Evolutionary conservation across 2,113 vertebrate genomes (phyloP), one percentile per base, ranked within the genome.

Genomic region (Pterophyllum scalare): DNA sequence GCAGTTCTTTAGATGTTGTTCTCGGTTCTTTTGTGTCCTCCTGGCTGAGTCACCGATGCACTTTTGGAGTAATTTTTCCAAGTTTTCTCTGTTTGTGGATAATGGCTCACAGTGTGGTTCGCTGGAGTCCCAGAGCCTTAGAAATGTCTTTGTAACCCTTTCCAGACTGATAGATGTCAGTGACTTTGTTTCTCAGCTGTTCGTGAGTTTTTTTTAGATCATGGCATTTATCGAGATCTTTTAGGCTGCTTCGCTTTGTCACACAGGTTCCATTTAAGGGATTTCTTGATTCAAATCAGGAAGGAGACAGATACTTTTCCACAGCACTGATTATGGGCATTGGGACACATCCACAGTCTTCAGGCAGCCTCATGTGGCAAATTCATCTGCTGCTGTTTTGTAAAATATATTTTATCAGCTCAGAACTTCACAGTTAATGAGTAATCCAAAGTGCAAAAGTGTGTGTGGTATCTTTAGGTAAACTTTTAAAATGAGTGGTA

Each of bases 291-390:
- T 38, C 35, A 38, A 38, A 38, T 10, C 43, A 46, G 64, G 38
- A 67, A 67, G 64, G 22, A 26, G 8, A 22, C 40, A 67, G 12
- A 49, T 46, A 28, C 15, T 19, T 67, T 49, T 28, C 33, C 64
- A 19, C 49, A 52, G 6, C 17, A 19, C 11, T 67, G 38, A 0
- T 1, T 38, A n/a, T 54, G 2, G 2, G 26, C 31, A n/a, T n/a
- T 20, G 52, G 20, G 65, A 31, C 43, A 52, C 3, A 52, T n/a
- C 43, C 43, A 10, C 8, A 20, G 65, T 52, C 26, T 70, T 0
- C 19, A 10, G 43, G 46, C 64, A 70, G 9, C 46, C 0, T 52
- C 11, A 31, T n/a, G 46, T 0, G 31, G 43, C 31, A 13, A 49
- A 20, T 52, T 7, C 12, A 52, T 72, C 24, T 52, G 26, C 24